Conservation (phyloP, 1,140 invertebrate species). For the Diorhabda elongata region DNA sequence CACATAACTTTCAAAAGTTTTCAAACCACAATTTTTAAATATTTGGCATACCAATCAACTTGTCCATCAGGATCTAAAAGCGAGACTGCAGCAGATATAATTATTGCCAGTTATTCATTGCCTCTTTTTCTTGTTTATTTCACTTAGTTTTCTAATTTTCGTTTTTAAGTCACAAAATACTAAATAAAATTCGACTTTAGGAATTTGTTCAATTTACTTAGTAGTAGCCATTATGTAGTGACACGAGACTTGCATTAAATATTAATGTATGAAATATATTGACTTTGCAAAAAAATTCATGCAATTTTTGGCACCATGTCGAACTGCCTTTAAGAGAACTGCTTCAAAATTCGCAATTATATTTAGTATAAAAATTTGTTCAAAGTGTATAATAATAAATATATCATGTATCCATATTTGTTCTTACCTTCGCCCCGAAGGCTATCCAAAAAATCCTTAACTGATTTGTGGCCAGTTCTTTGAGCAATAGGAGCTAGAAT, state of each 20-base stretch:
- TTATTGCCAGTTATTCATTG: too few species aligned
- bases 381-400: neutral
- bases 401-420: neutral
- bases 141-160: too few species aligned
- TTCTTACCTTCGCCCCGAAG: conserved; percentile 25
- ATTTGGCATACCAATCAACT: too few species aligned
- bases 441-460: conserved; percentile 35
- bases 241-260: too few species aligned
- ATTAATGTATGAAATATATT: too few species aligned
- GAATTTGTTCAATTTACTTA: conserved; percentile 9
- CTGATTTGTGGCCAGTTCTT: conserved; percentile 42
- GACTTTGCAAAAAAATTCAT: too few species aligned
- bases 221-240: neutral
- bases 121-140: too few species aligned
- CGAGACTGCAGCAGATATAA: too few species aligned
- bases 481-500: conserved; percentile 43
- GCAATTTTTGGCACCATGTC: neutral
- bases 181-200: neutral
- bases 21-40: too few species aligned
- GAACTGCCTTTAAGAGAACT: neutral
- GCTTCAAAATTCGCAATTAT: neutral
- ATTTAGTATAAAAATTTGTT: neutral
- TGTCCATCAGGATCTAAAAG: too few species aligned
- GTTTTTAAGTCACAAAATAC: neutral
- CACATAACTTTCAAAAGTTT: too few species aligned